phyloP scores from a whole-genome alignment of 2,888 invertebrate genomes.

The Neocrepidodera transversa region DNA sequence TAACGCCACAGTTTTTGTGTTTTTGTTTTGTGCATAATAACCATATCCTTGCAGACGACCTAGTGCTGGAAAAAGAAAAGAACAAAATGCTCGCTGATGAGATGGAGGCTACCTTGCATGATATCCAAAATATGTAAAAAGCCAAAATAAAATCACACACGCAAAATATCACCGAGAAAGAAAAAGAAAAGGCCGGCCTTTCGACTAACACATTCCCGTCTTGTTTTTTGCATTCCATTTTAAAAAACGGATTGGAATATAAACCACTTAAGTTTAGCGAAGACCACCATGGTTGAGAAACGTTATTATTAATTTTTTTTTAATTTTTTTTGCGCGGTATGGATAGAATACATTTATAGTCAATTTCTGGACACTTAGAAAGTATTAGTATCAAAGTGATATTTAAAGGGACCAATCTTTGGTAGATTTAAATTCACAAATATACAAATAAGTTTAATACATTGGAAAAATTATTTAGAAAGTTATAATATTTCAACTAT shows the following conservation, averaged over 20 bases:
- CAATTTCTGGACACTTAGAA: conserved; percentile 7
- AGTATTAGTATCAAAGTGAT: neutral
- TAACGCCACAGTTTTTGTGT: conserved; percentile 42
- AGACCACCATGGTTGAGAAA: conserved; percentile 3
- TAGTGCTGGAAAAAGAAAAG: conserved; percentile 92
- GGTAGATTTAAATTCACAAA: too few relatives aligned
- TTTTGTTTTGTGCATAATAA: conserved; percentile 58
- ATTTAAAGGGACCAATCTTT: too few relatives aligned
- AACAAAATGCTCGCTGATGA: conserved; percentile 96
- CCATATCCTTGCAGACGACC: conserved; percentile 81
- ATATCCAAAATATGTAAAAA: conserved; percentile 96
- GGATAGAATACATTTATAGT: neutral
- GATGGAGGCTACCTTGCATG: conserved; percentile 98
- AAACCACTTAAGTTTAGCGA: conserved; percentile 20
- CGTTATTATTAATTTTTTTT: conserved; percentile 6
- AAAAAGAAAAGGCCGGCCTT: conserved; percentile 33
- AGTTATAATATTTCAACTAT: too few relatives aligned
- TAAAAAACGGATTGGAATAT: conserved; percentile 22
- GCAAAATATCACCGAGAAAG: conserved; percentile 21
- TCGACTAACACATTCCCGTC: conserved; percentile 38
- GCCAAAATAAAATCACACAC: conserved; percentile 3
- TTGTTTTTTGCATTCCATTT: conserved; percentile 28
- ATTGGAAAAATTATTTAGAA: too few relatives aligned
- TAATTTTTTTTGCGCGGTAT: conserved; percentile 5
- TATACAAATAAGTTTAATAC: too few relatives aligned